Conservation (phyloP, 2,888 invertebrate species). For the Andricus quercusramuli region DNA sequence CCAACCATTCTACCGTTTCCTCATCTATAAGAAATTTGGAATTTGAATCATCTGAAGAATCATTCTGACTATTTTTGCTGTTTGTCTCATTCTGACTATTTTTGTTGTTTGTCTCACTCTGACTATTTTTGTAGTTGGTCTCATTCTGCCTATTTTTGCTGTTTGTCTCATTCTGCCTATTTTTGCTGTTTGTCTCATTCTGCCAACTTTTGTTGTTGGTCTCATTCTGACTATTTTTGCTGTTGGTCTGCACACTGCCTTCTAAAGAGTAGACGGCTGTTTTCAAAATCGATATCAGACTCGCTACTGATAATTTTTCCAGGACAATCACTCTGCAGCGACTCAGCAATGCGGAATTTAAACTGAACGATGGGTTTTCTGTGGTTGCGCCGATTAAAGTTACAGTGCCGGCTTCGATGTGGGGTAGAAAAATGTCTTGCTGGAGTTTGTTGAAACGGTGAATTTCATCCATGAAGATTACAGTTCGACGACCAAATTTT, state of each 20-base stretch:
- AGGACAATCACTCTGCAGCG: constrained; percentile 88
- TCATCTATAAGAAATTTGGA: constrained; percentile 80
- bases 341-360: constrained; percentile 89
- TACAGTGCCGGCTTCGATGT: constrained; percentile 90
- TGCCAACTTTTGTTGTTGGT: too few species aligned
- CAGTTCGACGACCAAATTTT: constrained; percentile 85
- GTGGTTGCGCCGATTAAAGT: constrained; percentile 91
- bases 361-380: constrained; percentile 92
- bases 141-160: too few species aligned
- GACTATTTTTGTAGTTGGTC: too few species aligned
- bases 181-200: too few species aligned
- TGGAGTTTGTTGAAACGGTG: constrained; percentile 92
- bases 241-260: constrained; percentile 59
- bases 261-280: constrained; percentile 80
- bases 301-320: constrained; percentile 83
- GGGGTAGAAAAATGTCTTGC: constrained; percentile 90
- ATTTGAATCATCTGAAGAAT: neutral
- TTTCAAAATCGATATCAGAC: constrained; percentile 83
- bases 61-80: too few species aligned
- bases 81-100: too few species aligned
- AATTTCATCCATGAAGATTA: constrained; percentile 93
- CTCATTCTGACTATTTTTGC: constrained; percentile 15
- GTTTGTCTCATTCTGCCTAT: too few species aligned
- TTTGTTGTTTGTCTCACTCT: too few species aligned
- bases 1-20: constrained; percentile 84